A percentile compares a stretch with the other conserved stretches of the same genome.
Conservation (phyloP, 2,888 invertebrate species). For the Calameuta pallipes region DNA sequence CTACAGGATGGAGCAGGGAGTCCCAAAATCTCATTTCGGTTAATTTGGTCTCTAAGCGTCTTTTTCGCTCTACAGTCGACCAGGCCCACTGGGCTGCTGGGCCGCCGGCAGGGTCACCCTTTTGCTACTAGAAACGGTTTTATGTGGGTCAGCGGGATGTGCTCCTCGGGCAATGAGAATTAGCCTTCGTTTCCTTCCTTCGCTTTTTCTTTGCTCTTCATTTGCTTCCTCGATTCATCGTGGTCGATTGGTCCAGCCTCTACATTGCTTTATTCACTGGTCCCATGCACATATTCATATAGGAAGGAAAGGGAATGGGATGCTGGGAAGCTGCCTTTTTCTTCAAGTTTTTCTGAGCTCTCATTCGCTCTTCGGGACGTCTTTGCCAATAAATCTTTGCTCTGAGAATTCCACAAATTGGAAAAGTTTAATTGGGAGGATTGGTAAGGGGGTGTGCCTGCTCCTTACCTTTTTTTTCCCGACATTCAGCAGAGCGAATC, state of each 20-base stretch:
- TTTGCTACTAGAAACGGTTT: constrained; percentile 23
- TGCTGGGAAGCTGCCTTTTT: neutral
- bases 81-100: neutral
- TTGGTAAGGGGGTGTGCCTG: neutral
- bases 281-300: neutral
- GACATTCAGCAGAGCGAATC: neutral
- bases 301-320: neutral
- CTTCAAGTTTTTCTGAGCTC: neutral
- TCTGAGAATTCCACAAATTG: constrained; percentile 1
- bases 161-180: neutral
- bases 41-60: constrained; percentile 26
- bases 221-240: neutral
- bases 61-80: constrained; percentile 15
- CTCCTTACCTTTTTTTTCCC: neutral
- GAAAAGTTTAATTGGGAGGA: constrained; percentile 3
- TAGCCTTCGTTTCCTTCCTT: neutral
- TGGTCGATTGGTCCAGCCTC: neutral
- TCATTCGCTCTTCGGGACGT: neutral
- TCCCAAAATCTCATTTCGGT: constrained; percentile 18
- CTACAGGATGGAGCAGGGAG: constrained; percentile 2
- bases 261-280: neutral
- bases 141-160: constrained; percentile 39
- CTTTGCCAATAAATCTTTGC: constrained; percentile 1
- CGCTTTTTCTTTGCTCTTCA: neutral
- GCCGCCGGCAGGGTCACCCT: neutral